phyloP scores from a whole-genome alignment of 2,888 invertebrate genomes.

The Aproaerema taeniolella region DNA sequence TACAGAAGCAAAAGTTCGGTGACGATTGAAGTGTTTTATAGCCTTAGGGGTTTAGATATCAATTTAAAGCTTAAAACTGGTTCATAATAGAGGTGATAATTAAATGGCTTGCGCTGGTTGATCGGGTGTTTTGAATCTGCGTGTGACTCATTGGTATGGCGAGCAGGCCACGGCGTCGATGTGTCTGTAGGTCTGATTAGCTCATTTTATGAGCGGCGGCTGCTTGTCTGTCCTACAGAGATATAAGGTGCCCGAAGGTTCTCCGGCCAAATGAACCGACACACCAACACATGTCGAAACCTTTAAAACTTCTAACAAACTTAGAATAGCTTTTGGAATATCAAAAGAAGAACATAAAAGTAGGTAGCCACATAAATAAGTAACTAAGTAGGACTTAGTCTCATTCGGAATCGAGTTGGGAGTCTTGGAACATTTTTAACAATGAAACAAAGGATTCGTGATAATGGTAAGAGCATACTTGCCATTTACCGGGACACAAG shows the following conservation, averaged over 20 bases:
- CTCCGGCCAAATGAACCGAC: slow-evolving; percentile 12
- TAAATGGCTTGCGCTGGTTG: slow-evolving; percentile 15
- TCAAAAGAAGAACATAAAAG: too few species aligned
- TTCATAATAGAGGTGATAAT: slow-evolving; percentile 27
- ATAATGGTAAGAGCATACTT: too few species aligned
- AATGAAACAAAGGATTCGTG: too few species aligned
- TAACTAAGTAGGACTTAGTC: too few species aligned
- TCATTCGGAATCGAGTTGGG: too few species aligned
- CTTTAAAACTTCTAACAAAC: not conserved
- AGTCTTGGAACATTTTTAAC: too few species aligned
- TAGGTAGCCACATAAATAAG: too few species aligned
- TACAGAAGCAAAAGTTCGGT: slow-evolving; percentile 36
- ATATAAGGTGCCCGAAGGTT: slow-evolving; percentile 10
- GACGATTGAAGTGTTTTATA: slow-evolving; percentile 47
- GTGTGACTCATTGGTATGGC: slow-evolving; percentile 51
- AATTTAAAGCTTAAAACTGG: slow-evolving; percentile 29
- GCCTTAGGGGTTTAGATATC: slow-evolving; percentile 22
- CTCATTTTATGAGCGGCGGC: slow-evolving; percentile 58
- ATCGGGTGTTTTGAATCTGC: slow-evolving; percentile 36
- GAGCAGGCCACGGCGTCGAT: slow-evolving; percentile 64
- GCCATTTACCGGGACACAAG: too few species aligned
- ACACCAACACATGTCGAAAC: not conserved
- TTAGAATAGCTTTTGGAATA: too few species aligned
- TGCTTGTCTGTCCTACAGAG: slow-evolving; percentile 38
- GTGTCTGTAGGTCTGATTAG: slow-evolving; percentile 71